A percentile compares a stretch with the other conserved stretches of the same genome.
phyloP scores from a whole-genome alignment of 2,797 vertebrate genomes.

The Megaceryle alcyon region DNA sequence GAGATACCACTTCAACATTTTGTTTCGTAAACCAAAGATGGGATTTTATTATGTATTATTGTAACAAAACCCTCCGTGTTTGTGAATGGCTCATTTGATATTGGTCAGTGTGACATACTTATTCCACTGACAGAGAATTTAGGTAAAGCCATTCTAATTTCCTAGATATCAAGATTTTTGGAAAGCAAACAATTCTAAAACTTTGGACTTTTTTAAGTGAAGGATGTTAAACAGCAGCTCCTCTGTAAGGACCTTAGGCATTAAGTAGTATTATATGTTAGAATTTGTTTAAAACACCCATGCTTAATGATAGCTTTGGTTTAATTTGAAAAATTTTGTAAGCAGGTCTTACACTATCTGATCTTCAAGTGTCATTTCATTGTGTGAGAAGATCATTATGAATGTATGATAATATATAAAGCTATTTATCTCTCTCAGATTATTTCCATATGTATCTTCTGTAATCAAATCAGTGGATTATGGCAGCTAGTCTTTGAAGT shows the following conservation, averaged over 20 bases:
- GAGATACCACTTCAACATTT: not conserved
- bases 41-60: not conserved
- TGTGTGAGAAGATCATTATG: not conserved
- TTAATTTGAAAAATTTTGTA: not conserved
- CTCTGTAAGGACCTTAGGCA: not conserved
- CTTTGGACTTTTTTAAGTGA: not conserved
- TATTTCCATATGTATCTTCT: slow-evolving; percentile 56
- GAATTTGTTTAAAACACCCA: slow-evolving; percentile 10
- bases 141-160: not conserved
- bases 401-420: slow-evolving; percentile 48
- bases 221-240: slow-evolving; percentile 1
- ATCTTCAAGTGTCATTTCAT: not conserved
- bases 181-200: not conserved
- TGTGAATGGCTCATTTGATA: not conserved
- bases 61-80: not conserved
- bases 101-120: not conserved
- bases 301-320: not conserved
- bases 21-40: not conserved
- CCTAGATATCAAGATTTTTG: not conserved
- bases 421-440: slow-evolving; percentile 51
- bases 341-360: not conserved
- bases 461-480: slow-evolving; percentile 40
- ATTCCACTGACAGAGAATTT: not conserved
- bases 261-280: not conserved
- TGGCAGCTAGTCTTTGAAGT: slow-evolving; percentile 42